These are phyloP conservation scores for Acyrthosiphon pisum DNA, from an alignment of 1,140 invertebrate species.

Conservation along the genomic window DNA sequence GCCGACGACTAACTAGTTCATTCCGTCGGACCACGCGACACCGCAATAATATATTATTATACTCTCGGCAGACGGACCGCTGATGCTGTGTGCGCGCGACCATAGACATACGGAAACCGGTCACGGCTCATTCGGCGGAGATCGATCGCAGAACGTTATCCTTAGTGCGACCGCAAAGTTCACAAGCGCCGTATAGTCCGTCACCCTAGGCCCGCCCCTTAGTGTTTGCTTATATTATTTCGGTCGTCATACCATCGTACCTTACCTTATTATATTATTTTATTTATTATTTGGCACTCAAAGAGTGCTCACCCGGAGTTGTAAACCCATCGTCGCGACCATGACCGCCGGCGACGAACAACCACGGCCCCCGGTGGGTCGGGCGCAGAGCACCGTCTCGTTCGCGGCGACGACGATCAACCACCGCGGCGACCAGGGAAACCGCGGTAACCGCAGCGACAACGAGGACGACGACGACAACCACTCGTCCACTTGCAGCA, in stretches of 20 bases:
- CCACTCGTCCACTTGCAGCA: not conserved
- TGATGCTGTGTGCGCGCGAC: conserved; percentile 31
- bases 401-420: not conserved
- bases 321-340: not conserved
- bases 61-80: not conserved
- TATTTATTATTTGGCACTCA: too few species aligned
- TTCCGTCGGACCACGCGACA: conserved; percentile 24
- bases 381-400: conserved; percentile 7
- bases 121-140: not conserved
- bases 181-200: not conserved
- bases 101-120: not conserved
- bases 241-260: too few species aligned
- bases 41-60: conserved; percentile 1
- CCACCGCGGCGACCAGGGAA: not conserved
- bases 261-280: too few species aligned
- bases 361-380: not conserved
- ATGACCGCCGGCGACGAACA: not conserved
- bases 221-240: too few species aligned
- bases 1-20: conserved; percentile 34
- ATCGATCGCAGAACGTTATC: not conserved
- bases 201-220: not conserved
- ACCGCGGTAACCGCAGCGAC: not conserved
- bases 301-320: too few species aligned
- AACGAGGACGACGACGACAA: not conserved
- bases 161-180: not conserved